Base-by-base conservation (phyloP, 2,113 vertebrate species). In the Myotis lucifugus region DNA sequence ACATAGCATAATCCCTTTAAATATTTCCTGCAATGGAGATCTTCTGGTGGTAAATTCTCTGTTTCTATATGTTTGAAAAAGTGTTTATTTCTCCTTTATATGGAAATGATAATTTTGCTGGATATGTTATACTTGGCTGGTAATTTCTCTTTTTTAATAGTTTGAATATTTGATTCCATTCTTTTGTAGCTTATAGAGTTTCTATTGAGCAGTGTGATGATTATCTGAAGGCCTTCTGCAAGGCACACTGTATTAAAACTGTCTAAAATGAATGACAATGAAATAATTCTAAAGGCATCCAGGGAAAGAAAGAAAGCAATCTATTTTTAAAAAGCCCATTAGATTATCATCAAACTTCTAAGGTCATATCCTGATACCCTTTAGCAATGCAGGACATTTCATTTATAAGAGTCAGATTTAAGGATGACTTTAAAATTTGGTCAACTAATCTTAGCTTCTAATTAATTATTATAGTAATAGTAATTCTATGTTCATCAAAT, bases 401-500 rank as follows among this genome's bases (percentile, higher is more conserved):
- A 67, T n/a, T 89, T 69, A 79, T 0, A 78, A 86, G 46, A 69
- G 52, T n/a, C 6, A 42, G 14, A 37, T 48, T 94, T 92, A 88
- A 96, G 88, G 17, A 61, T 18, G 11, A 94, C 19, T 82, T 74
- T 61, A 66, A 82, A 66, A 73, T 73, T 85, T 82, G 77, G 37
- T 90, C 61, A 88, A 29, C 29, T 70, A 52, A n/a, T 12, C 2
- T 78, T 85, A 72, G 9, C 8, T 89, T 67, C 40, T 67, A 92
- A 89, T 50, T 77, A 81, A 76, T 83, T 78, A 40, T 15, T 85
- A 67, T 29, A 15, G 19, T 69, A 78, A 82, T 17, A 93, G 25
- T 27, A 77, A 91, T 85, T 88, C n/a, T 88, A 67, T 73, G 13
- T 40, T 86, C 88, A 85, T 84, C n/a, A 94, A 84, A 52, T 70